Evolutionary conservation across 2,113 vertebrate species (phyloP).

Genomic region (Trichomycterus rosablanca): DNA sequence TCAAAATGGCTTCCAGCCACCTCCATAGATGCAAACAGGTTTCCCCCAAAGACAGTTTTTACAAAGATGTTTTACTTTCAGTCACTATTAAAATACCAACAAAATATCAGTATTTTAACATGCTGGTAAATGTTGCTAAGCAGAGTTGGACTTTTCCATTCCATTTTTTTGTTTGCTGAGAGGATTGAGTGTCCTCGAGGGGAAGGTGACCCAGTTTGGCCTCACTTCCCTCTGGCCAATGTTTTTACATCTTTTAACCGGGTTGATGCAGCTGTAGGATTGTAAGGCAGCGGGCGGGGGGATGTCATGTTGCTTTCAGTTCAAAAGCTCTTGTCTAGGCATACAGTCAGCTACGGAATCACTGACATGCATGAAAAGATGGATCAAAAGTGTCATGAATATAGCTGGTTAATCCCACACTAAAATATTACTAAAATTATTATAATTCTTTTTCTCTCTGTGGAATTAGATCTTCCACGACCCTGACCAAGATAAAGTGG

Average conservation of each 20-base stretch:
- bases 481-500: too few relatives aligned
- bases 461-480: too few relatives aligned
- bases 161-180: neutral
- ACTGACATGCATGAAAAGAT: too few relatives aligned
- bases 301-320: too few relatives aligned
- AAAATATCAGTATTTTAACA: neutral
- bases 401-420: too few relatives aligned
- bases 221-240: neutral
- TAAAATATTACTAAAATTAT: too few relatives aligned
- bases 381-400: too few relatives aligned
- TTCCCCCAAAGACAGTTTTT: neutral
- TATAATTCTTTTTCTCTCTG: too few relatives aligned
- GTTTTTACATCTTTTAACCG: constrained; percentile 1
- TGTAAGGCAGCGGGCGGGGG: too few relatives aligned
- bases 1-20: constrained; percentile 37
- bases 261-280: constrained; percentile 8
- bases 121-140: neutral
- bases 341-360: too few relatives aligned
- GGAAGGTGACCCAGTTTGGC: constrained; percentile 36
- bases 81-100: neutral
- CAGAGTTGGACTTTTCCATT: neutral
- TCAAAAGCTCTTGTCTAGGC: too few relatives aligned
- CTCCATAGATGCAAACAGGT: neutral
- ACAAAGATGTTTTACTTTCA: too few relatives aligned
- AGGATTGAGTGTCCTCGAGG: neutral